A percentile compares a stretch with the other conserved stretches of the same genome.
Conservation (phyloP, 2,113 vertebrate genomes). For the Eleginops maclovinus region DNA sequence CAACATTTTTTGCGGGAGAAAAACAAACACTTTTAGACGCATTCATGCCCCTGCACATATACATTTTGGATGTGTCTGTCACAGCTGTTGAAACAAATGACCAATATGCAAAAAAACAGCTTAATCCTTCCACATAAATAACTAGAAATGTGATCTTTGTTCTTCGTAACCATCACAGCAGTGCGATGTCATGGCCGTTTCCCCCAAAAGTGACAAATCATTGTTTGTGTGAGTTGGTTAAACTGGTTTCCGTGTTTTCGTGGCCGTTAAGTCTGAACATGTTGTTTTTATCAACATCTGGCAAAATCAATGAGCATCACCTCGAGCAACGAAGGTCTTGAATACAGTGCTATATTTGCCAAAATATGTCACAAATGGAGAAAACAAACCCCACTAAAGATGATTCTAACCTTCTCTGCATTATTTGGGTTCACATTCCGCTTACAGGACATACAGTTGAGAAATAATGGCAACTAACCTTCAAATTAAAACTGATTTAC, state of each 20-base stretch:
- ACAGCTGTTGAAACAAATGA: neutral
- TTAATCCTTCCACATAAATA: neutral
- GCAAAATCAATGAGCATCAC: neutral
- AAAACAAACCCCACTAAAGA: neutral
- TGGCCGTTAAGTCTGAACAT: slow-evolving; percentile 9
- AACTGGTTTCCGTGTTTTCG: slow-evolving; percentile 19
- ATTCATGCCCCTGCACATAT: neutral
- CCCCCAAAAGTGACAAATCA: neutral
- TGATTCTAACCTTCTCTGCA: neutral
- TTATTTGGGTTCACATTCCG: neutral
- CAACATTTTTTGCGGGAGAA: slow-evolving; percentile 67
- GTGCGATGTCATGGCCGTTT: neutral
- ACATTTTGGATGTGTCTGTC: slow-evolving; percentile 26
- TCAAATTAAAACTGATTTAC: neutral
- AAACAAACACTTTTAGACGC: slow-evolving; percentile 61
- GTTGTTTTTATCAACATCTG: slow-evolving; percentile 2
- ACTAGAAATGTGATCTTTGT: neutral
- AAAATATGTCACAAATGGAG: neutral
- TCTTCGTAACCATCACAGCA: neutral
- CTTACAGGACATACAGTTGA: neutral
- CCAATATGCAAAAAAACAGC: neutral
- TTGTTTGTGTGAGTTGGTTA: neutral
- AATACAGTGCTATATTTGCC: neutral
- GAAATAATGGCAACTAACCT: neutral
- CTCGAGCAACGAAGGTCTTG: neutral